A percentile compares a stretch with the other conserved stretches of the same genome.
Evolutionary conservation across 2,888 invertebrate species (phyloP).

Genomic region (Scaptodrosophila latifasciaeformis): DNA sequence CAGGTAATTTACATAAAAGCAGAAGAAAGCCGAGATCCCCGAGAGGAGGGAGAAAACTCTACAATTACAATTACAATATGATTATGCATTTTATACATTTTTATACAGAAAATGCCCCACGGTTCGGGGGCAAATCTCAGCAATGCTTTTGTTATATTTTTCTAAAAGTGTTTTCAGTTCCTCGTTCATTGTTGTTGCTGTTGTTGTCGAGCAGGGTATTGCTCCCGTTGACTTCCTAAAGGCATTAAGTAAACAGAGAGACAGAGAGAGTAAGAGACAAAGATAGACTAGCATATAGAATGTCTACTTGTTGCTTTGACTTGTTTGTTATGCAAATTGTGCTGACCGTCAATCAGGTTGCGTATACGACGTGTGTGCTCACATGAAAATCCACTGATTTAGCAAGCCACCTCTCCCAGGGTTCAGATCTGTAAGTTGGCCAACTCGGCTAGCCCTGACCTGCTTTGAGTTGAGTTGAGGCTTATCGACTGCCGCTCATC

Average conservation of each 20-base stretch:
- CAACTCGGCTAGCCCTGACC: constrained; percentile 51
- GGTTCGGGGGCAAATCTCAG: constrained; percentile 33
- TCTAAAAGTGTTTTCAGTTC: constrained; percentile 24
- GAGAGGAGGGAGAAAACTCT: background rate
- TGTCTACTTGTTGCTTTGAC: constrained; percentile 62
- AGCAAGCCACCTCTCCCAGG: background rate
- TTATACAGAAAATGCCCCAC: too few relatives aligned
- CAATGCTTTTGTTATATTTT: constrained; percentile 49
- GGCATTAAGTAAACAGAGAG: constrained; percentile 48
- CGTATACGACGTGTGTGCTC: constrained; percentile 61
- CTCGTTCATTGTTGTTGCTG: constrained; percentile 37
- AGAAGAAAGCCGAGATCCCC: constrained; percentile 5
- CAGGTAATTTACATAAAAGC: constrained; percentile 64
- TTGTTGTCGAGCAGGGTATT: constrained; percentile 26
- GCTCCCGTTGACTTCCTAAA: constrained; percentile 63
- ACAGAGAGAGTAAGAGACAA: constrained; percentile 18
- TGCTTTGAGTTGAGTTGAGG: constrained; percentile 60
- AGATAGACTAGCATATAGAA: constrained; percentile 6
- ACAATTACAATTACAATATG: constrained; percentile 56
- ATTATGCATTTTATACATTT: constrained; percentile 41
- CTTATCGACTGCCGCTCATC: constrained; percentile 46
- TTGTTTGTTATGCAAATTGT: constrained; percentile 54
- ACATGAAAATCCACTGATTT: constrained; percentile 20
- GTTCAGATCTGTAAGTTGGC: background rate
- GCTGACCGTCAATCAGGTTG: constrained; percentile 55